Base-by-base conservation (phyloP, 2,888 invertebrate species). In the Drosophila robusta region DNA sequence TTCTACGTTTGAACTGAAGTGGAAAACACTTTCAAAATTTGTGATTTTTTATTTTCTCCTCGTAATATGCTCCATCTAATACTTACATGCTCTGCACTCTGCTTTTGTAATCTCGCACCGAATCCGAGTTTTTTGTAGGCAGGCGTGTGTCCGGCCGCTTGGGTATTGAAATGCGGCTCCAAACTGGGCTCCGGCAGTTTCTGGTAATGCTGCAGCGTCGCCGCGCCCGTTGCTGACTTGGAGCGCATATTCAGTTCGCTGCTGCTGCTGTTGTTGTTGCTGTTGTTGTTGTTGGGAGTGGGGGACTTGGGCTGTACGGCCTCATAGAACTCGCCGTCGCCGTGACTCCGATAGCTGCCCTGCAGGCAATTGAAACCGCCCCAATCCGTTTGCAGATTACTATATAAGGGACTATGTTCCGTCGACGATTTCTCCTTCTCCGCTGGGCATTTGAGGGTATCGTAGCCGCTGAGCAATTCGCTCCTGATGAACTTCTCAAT, bases 401-500 rank as follows among this genome's bases (percentile, higher is more conserved):
- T 73, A 14, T 83, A 80, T 11, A 83, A 24, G 0, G 77, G 71
- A 50, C 56, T 63, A 46, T n/a, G 67, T 26, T 78, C 75, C 11
- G 55, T 11, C 2, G 44, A 12, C 0, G 72, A 38, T n/a, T 62
- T 68, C 0, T 74, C 75, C 47, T 71, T 60, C 66, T 14, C 49
- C 60, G 24, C 32, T 67, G 41, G 88, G 38, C 87, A 89, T 70
- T 73, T 85, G 14, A 89, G 73, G 4, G 82, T 88, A 45, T 91
- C 91, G 83, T 90, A 90, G 29, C 90, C 89, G 71, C 78, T 87
- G 14, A 91, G 87, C 26, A 91, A 58, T 73, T 91, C 91, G 70
- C 78, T 89, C 70, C 87, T 89, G 6, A 91, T 86, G 45, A 91
- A 91, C 78, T 91, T 91, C 69, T 91, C 91, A 34, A 91, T 87